These are phyloP conservation scores for Drosophila nebulosa DNA, from an alignment of 1,140 invertebrate species.

Conservation along the genomic window DNA sequence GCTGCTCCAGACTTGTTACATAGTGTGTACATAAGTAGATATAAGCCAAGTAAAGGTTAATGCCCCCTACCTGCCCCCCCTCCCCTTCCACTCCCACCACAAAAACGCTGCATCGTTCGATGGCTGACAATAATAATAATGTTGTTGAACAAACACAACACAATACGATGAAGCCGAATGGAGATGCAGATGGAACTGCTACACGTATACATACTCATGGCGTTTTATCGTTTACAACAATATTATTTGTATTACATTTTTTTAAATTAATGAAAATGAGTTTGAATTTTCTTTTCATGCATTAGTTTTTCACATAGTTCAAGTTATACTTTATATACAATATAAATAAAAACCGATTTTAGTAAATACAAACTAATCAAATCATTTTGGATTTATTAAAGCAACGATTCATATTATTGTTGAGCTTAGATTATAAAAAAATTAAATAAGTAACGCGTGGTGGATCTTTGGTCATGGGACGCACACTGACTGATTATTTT, in stretches of 20 bases:
- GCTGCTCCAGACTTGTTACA: conserved; percentile 64
- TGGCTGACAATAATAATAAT: conserved; percentile 19
- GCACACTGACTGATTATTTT: conserved; percentile 83
- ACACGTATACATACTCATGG: conserved; percentile 39
- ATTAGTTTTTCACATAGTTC: conserved; percentile 17
- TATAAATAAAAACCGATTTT: conserved; percentile 49
- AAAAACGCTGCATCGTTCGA: background rate
- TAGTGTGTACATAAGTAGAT: conserved; percentile 62
- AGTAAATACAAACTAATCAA: conserved; percentile 71
- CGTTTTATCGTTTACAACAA: conserved; percentile 45
- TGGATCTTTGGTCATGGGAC: conserved; percentile 70
- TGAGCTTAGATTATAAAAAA: conserved; percentile 53
- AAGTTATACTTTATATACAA: conserved; percentile 55
- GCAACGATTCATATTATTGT: conserved; percentile 9
- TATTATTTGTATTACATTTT: conserved; percentile 44
- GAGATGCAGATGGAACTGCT: background rate
- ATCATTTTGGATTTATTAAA: conserved; percentile 58
- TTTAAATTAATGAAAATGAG: conserved; percentile 34
- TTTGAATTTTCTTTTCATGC: conserved; percentile 33
- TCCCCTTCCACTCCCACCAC: conserved; percentile 12
- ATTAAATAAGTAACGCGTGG: conserved; percentile 63
- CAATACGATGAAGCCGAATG: background rate
- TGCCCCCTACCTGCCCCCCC: conserved; percentile 26
- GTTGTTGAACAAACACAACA: conserved; percentile 14
- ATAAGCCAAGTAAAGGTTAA: conserved; percentile 36